Percentiles rank a stretch among this genome's conserved stretches.
These are phyloP conservation scores for Ganaspis sp. DNA, from an alignment of 1,140 invertebrate species.

Conservation along the genomic window DNA sequence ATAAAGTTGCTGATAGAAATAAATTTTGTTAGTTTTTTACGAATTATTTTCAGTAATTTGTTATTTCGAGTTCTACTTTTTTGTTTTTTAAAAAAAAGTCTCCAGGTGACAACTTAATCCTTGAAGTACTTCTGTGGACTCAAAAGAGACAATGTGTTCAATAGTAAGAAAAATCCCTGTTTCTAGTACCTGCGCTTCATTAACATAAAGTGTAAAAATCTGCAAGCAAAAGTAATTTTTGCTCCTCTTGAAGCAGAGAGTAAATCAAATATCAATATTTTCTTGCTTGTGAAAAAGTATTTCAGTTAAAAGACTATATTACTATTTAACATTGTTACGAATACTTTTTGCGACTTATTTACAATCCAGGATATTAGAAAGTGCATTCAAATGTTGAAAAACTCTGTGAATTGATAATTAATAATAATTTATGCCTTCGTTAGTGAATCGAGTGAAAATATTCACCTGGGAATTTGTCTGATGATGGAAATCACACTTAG, in stretches of 20 bases:
- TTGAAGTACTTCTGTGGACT: constrained; percentile 52
- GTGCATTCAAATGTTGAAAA: too few relatives aligned
- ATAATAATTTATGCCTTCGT: too few relatives aligned
- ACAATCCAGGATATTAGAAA: not conserved
- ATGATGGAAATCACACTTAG: too few relatives aligned
- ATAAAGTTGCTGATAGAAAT: too few relatives aligned
- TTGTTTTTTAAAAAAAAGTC: constrained; percentile 29
- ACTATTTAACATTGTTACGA: not conserved
- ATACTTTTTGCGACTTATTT: not conserved
- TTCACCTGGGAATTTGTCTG: too few relatives aligned
- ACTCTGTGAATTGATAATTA: too few relatives aligned
- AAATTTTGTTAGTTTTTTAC: too few relatives aligned
- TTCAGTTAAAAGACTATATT: constrained; percentile 35
- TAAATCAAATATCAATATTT: constrained; percentile 60
- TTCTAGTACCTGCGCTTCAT: constrained; percentile 65
- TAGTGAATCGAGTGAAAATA: too few relatives aligned
- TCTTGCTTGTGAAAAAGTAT: constrained; percentile 53
- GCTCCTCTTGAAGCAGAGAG: constrained; percentile 41
- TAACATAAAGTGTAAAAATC: constrained; percentile 20
- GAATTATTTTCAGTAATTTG: constrained; percentile 32
- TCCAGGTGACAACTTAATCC: constrained; percentile 26
- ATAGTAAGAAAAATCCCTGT: constrained; percentile 53
- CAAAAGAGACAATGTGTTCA: constrained; percentile 66
- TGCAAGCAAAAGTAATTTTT: constrained; percentile 26
- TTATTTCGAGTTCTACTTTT: too few relatives aligned